phyloP scores from a whole-genome alignment of 2,888 invertebrate genomes.

The Dasypogon diadema region DNA sequence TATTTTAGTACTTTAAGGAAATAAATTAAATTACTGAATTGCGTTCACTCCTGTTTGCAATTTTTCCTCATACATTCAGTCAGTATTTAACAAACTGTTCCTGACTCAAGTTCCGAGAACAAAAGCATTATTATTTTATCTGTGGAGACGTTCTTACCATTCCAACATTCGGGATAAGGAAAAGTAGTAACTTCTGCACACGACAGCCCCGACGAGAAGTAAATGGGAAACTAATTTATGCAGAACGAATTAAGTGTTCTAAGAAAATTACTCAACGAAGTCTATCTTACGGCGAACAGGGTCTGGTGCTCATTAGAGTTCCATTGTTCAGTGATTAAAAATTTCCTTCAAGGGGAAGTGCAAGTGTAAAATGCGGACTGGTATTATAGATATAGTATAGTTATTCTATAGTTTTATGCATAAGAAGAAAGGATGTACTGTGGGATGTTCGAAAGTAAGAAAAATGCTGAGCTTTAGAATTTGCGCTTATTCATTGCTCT shows the following conservation, averaged over 20 bases:
- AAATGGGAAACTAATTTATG: constrained; percentile 48
- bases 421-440: neutral
- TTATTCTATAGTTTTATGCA: too few species aligned
- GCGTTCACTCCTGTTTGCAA: too few species aligned
- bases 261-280: constrained; percentile 40
- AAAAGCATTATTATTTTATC: constrained; percentile 1
- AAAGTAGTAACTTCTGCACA: constrained; percentile 33
- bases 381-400: too few species aligned
- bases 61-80: neutral
- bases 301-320: constrained; percentile 47
- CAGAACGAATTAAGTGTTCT: constrained; percentile 49
- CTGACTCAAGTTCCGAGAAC: neutral
- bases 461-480: neutral
- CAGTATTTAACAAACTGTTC: neutral
- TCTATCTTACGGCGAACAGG: constrained; percentile 22
- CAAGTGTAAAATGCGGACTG: constrained; percentile 12
- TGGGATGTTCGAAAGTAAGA: constrained; percentile 28
- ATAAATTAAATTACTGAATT: too few species aligned
- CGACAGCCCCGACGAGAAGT: constrained; percentile 34
- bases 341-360: constrained; percentile 2
- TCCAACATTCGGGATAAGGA: neutral
- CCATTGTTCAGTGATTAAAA: constrained; percentile 47
- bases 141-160: neutral
- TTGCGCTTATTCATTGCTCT: too few species aligned
- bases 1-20: too few species aligned